Base-by-base conservation (phyloP, 2,888 invertebrate genomes). In the Galerucella calmariensis region DNA sequence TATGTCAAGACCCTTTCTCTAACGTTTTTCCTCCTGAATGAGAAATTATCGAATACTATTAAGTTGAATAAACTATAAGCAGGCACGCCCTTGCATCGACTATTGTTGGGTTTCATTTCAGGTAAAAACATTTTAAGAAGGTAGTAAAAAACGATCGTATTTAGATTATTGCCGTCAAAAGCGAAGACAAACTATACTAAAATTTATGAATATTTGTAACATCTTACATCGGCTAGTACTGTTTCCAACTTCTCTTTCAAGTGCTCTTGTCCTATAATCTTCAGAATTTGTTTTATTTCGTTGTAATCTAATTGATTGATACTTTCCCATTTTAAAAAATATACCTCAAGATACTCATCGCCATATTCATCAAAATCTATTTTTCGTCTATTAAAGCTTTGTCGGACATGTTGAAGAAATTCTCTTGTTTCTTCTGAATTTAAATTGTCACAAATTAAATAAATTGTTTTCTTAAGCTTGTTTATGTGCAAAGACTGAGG, bases 381-480 rank as follows among this genome's bases (percentile, higher is more conserved):
- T 6, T 78, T 65, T 51, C 77, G 78, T 44, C 70, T 65, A 11
- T 61, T n/a, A 62, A 85, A 82, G 67, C 84, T 83, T 14, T 76
- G 67, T 62, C 78, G 69, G 11, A 79, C 76, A 69, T 73, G 59
- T 8, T 79, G 53, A 20, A 84, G 67, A 69, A 86, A 81, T 5
- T 79, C 75, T 0, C 82, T 81, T 0, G 86, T 84, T 77, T 88
- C 83, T 0, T 78, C 78, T 0, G 79, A 75, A 0, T 84, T 66
- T 41, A 90, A 80, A 67, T 85, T 83, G 75, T 90, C 90, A 74
- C 88, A 88, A 16, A 90, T 80, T 3, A 79, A 71, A 80, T 89
- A 90, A 2, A 90, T 79, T 0, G 84, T 84, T 82, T 90, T 90
- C 5, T 89, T 82, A 16, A 88, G 73, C 12, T 86, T 87, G 81